Percentiles rank a stretch among this genome's conserved stretches.
phyloP scores from a whole-genome alignment of 1,140 invertebrate genomes.

The Drosophila triauraria region DNA sequence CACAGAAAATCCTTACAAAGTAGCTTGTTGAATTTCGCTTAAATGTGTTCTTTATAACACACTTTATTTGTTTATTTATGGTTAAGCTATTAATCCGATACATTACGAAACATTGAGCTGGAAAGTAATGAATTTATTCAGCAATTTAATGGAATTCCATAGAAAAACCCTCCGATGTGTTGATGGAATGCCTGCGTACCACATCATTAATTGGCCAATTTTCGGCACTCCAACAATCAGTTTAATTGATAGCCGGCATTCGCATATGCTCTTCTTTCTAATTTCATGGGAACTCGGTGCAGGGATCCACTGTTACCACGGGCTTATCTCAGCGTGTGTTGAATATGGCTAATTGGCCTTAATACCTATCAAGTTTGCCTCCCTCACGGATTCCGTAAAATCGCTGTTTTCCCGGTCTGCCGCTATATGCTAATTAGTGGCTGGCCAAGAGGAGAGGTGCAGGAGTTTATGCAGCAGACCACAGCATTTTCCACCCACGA shows the following conservation, averaged over 20 bases:
- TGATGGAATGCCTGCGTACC: neutral
- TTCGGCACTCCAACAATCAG: neutral
- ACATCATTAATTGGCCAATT: slow-evolving; percentile 1
- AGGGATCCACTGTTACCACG: slow-evolving; percentile 3
- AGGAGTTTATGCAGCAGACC: slow-evolving; percentile 1
- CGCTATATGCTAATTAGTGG: slow-evolving; percentile 16
- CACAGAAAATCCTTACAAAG: neutral
- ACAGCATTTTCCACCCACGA: neutral
- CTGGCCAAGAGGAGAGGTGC: neutral
- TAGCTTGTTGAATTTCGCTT: neutral
- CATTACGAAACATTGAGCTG: neutral
- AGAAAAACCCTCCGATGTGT: neutral
- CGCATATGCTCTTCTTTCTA: neutral
- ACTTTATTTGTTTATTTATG: neutral
- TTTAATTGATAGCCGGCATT: neutral
- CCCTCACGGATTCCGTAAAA: neutral
- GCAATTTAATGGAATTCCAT: neutral
- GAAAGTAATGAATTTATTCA: neutral
- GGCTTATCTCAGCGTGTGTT: neutral
- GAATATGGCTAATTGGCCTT: slow-evolving; percentile 15
- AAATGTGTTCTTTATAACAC: neutral
- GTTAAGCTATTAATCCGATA: neutral
- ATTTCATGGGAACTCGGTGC: neutral
- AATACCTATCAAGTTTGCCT: neutral
- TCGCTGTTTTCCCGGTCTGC: neutral